Conservation (phyloP, 2,113 vertebrate species). For the Furnarius figulus region DNA sequence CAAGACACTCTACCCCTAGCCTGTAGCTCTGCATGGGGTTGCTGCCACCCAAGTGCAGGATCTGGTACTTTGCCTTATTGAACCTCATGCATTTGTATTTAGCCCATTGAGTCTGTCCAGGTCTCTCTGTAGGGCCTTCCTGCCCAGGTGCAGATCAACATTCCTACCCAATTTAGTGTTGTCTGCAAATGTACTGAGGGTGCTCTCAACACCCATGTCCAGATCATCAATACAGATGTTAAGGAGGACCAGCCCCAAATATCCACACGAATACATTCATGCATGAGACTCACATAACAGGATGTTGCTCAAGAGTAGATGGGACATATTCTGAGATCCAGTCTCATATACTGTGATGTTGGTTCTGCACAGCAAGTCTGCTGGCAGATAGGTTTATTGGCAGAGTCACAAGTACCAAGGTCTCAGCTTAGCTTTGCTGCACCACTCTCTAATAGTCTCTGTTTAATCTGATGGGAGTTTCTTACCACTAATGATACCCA, state of each 20-base stretch:
- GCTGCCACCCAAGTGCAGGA: background rate
- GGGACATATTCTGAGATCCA: background rate
- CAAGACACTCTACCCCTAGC: no score
- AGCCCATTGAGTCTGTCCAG: background rate
- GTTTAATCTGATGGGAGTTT: background rate
- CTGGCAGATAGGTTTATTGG: background rate
- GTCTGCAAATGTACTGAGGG: background rate
- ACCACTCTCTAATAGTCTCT: background rate
- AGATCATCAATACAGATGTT: background rate
- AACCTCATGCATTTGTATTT: background rate
- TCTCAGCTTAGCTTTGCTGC: background rate
- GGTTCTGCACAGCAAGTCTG: background rate
- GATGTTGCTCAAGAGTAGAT: background rate
- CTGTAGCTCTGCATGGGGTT: background rate
- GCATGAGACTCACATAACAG: rapidly evolving
- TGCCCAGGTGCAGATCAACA: background rate
- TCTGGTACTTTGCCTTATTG: background rate
- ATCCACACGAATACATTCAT: background rate
- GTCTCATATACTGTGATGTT: background rate
- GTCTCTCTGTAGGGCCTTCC: background rate
- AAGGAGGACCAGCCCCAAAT: background rate
- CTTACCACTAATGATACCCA: background rate
- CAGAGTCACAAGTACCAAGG: background rate
- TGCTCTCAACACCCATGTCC: background rate
- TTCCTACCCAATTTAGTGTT: background rate